A percentile compares a stretch with the other conserved stretches of the same genome.
Conservation (phyloP, 2,888 invertebrate genomes). For the Buathra laborator region DNA sequence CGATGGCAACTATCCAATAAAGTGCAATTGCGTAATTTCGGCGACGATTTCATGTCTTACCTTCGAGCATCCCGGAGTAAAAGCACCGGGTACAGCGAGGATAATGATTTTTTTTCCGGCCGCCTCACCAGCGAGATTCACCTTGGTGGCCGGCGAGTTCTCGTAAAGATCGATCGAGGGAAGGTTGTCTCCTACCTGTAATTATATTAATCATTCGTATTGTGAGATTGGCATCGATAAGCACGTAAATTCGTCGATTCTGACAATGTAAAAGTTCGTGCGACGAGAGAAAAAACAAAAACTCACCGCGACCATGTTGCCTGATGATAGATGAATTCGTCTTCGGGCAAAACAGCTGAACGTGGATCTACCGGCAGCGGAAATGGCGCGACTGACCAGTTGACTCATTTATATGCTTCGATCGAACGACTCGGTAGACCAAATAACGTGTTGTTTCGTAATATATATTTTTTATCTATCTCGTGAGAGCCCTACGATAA, state of each 20-base stretch:
- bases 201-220: slow-evolving; percentile 60
- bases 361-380: slow-evolving; percentile 71
- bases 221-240: neutral
- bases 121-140: slow-evolving; percentile 91
- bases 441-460: slow-evolving; percentile 50
- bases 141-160: slow-evolving; percentile 94
- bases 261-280: neutral
- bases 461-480: neutral
- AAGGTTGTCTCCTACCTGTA: slow-evolving; percentile 93
- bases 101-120: slow-evolving; percentile 93
- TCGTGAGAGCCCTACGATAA: slow-evolving; percentile 11
- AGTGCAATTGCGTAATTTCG: neutral
- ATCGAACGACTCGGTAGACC: slow-evolving; percentile 60
- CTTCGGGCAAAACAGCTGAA: slow-evolving; percentile 73
- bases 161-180: slow-evolving; percentile 94
- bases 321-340: slow-evolving; percentile 75
- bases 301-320: slow-evolving; percentile 83
- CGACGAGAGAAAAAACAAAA: slow-evolving; percentile 7
- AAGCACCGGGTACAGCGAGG: slow-evolving; percentile 97
- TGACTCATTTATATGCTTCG: slow-evolving; percentile 76
- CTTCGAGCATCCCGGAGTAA: slow-evolving; percentile 96
- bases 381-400: slow-evolving; percentile 76
- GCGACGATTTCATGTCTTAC: slow-evolving; percentile 84
- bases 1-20: neutral
- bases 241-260: neutral